Conservation (phyloP, 1,140 invertebrate genomes). For the Apocrypta bakeri region DNA sequence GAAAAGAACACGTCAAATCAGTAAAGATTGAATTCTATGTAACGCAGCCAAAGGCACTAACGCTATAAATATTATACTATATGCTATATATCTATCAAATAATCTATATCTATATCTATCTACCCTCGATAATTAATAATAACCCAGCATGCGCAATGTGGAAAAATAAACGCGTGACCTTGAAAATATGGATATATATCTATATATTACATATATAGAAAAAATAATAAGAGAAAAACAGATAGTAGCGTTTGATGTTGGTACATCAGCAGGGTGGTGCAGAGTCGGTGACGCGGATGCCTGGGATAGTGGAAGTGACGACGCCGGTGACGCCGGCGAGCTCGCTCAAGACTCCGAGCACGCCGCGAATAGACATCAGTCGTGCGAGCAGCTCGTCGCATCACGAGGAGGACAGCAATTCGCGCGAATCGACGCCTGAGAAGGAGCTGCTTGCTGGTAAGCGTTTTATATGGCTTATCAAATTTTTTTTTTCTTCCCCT, state of each 20-base stretch:
- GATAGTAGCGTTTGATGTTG: neutral
- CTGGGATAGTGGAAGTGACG: slow-evolving; percentile 81
- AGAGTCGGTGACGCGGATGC: slow-evolving; percentile 77
- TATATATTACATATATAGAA: neutral
- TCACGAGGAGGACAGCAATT: slow-evolving; percentile 83
- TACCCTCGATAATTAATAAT: neutral
- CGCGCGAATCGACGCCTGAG: slow-evolving; percentile 85
- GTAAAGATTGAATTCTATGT: neutral
- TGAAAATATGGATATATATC: too few species aligned
- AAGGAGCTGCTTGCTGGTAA: slow-evolving; percentile 79
- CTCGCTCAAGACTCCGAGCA: slow-evolving; percentile 80
- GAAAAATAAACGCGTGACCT: neutral
- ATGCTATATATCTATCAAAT: too few species aligned
- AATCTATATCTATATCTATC: too few species aligned
- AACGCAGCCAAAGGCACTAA: neutral
- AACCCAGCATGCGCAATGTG: neutral
- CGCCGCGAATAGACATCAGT: slow-evolving; percentile 90
- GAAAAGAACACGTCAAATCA: neutral
- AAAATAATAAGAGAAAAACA: neutral
- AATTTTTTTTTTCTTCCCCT: neutral
- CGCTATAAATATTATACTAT: neutral
- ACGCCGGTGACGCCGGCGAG: slow-evolving; percentile 72
- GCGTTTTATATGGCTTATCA: too few species aligned
- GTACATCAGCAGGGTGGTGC: slow-evolving; percentile 60
- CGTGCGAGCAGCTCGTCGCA: slow-evolving; percentile 89